Percentiles rank a stretch among this genome's conserved stretches.
These are phyloP conservation scores for Drosophila setifemur DNA, from an alignment of 1,140 invertebrate species.

Conservation along the genomic window DNA sequence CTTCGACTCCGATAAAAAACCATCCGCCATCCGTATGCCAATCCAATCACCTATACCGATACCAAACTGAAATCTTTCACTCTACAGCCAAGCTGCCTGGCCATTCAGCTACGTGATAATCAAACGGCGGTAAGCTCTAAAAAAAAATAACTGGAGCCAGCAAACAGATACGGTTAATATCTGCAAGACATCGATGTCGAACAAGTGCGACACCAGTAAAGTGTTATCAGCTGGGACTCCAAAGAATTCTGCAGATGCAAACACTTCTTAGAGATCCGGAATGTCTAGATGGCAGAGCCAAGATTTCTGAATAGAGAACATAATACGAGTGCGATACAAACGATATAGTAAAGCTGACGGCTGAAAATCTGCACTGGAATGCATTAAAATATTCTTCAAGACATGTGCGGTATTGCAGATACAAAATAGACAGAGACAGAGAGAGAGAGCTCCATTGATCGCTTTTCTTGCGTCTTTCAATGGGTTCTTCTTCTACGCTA, in stretches of 20 bases:
- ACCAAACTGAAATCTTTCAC: too few relatives aligned
- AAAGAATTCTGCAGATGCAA: conserved; percentile 6
- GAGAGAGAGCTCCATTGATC: neutral
- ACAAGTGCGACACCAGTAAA: conserved; percentile 3
- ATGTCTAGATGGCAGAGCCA: too few relatives aligned
- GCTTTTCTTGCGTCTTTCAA: conserved; percentile 13
- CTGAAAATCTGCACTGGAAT: neutral
- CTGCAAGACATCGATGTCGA: conserved; percentile 17
- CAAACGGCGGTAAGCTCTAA: neutral
- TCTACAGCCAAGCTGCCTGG: neutral
- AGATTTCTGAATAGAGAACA: too few relatives aligned
- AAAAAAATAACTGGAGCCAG: neutral
- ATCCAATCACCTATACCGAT: conserved; percentile 1
- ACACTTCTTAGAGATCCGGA: conserved; percentile 12
- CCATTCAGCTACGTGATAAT: conserved; percentile 17
- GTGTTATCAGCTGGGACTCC: too few relatives aligned
- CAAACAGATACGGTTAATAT: too few relatives aligned
- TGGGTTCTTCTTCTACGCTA: neutral
- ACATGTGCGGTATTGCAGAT: neutral
- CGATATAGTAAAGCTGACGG: too few relatives aligned
- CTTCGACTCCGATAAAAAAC: neutral
- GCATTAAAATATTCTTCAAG: neutral
- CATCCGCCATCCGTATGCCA: neutral
- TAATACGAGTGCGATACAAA: neutral
- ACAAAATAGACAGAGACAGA: neutral